These are phyloP conservation scores for Acrobasis suavella DNA, from an alignment of 2,888 invertebrate genomes.

Conservation along the genomic window DNA sequence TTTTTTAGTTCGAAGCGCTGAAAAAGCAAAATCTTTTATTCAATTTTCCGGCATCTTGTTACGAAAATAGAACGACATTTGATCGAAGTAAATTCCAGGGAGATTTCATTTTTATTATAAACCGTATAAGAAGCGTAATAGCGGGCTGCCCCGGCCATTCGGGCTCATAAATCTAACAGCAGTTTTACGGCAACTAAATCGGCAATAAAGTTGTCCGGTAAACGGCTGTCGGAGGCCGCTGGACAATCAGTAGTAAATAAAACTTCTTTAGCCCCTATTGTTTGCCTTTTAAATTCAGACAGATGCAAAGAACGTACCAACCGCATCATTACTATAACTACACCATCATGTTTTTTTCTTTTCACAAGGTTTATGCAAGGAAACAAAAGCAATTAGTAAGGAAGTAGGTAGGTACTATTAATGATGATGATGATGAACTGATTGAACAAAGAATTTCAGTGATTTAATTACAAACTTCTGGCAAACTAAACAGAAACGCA, in stretches of 20 bases:
- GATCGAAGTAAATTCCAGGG: neutral
- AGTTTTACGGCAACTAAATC: constrained; percentile 54
- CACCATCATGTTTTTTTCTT: too few species aligned
- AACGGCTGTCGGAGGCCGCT: constrained; percentile 40
- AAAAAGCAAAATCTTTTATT: too few species aligned
- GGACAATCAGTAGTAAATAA: constrained; percentile 47
- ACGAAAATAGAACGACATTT: constrained; percentile 8
- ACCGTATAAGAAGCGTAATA: constrained; percentile 16
- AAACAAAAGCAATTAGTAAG: too few species aligned
- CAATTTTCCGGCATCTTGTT: neutral
- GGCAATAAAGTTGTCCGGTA: constrained; percentile 54
- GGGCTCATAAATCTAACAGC: constrained; percentile 50
- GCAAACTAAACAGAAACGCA: too few species aligned
- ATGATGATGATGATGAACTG: too few species aligned
- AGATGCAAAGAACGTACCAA: neutral
- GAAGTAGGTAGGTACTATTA: too few species aligned
- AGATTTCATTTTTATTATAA: constrained; percentile 15
- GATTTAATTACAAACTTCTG: too few species aligned
- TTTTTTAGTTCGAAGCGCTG: neutral
- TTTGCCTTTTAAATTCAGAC: neutral
- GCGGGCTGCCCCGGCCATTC: constrained; percentile 2
- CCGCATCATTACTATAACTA: too few species aligned
- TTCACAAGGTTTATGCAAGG: too few species aligned
- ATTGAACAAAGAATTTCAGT: too few species aligned
- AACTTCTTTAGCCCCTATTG: constrained; percentile 1